Conservation (phyloP, 1,140 invertebrate species). For the Macrotrachela quadricornifera region DNA sequence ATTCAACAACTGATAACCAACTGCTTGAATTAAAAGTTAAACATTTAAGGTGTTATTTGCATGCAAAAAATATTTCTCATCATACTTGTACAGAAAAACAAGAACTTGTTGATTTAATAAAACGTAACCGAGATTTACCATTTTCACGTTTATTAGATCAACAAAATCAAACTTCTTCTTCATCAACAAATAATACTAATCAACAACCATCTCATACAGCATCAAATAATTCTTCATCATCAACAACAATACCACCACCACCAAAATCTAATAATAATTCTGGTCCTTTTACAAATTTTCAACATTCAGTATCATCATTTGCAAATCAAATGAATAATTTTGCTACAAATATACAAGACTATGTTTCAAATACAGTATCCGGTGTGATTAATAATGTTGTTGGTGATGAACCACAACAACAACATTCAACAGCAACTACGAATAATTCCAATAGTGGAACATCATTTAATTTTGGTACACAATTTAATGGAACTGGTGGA, state of each 20-base stretch:
- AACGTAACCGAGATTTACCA: conserved; percentile 13
- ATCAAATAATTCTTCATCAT: not conserved
- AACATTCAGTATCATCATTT: conserved; percentile 1
- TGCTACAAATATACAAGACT: too few species aligned
- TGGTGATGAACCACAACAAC: too few species aligned
- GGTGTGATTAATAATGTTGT: too few species aligned
- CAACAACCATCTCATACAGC: conserved; percentile 10
- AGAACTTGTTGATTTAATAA: conserved; percentile 23
- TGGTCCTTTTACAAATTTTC: not conserved
- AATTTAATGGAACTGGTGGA: too few species aligned
- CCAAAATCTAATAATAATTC: conserved; percentile 11
- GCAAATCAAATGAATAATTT: not conserved
- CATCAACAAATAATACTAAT: not conserved
- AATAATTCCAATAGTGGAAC: too few species aligned
- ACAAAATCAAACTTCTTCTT: not conserved
- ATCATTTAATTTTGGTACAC: too few species aligned
- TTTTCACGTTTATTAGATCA: too few species aligned
- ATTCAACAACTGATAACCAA: conserved; percentile 17
- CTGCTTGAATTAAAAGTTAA: conserved; percentile 22
- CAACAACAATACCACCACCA: conserved; percentile 11
- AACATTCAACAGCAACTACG: too few species aligned
- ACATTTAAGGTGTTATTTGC: conserved; percentile 20
- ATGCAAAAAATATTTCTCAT: conserved; percentile 17
- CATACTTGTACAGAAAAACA: conserved; percentile 23
- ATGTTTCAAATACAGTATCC: too few species aligned